Evolutionary conservation across 1,140 invertebrate species (phyloP).

Genomic region (Drosophila bifasciata): DNA sequence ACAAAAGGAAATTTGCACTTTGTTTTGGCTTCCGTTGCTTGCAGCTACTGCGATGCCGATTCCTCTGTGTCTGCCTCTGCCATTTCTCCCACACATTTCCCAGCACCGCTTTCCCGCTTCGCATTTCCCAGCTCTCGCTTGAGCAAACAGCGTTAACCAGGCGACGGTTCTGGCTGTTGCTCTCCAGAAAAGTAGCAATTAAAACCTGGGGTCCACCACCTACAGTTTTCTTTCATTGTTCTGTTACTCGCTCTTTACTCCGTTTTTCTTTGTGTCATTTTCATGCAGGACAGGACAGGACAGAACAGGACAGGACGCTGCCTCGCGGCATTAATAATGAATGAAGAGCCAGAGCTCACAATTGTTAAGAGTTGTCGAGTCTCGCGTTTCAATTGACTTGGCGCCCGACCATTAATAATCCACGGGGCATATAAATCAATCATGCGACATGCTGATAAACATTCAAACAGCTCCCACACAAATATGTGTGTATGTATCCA

Average conservation of each 20-base stretch:
- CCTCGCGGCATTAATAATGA: conserved; percentile 58
- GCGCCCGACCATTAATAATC: conserved; percentile 68
- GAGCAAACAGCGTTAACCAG: conserved; percentile 44
- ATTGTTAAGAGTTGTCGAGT: conserved; percentile 27
- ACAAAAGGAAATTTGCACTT: conserved; percentile 67
- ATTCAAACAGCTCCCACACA: conserved; percentile 48
- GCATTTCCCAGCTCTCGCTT: conserved; percentile 22
- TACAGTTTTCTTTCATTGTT: conserved; percentile 19
- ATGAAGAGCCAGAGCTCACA: conserved; percentile 37
- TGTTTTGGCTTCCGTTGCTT: conserved; percentile 56
- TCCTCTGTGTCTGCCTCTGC: background rate
- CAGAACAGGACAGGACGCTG: background rate
- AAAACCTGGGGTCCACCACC: conserved; percentile 22
- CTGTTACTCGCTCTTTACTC: background rate
- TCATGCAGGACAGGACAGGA: background rate
- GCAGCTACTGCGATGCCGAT: background rate
- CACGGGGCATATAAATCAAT: conserved; percentile 71
- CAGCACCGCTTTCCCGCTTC: background rate
- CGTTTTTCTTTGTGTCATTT: conserved; percentile 17
- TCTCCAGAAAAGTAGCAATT: conserved; percentile 33
- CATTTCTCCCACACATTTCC: conserved; percentile 9
- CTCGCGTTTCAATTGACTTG: conserved; percentile 67
- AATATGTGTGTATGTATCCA: conserved; percentile 13
- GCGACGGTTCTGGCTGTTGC: background rate
- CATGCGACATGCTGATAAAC: conserved; percentile 77